phyloP scores from a whole-genome alignment of 2,888 invertebrate genomes.

The Nymphalis polychloros region DNA sequence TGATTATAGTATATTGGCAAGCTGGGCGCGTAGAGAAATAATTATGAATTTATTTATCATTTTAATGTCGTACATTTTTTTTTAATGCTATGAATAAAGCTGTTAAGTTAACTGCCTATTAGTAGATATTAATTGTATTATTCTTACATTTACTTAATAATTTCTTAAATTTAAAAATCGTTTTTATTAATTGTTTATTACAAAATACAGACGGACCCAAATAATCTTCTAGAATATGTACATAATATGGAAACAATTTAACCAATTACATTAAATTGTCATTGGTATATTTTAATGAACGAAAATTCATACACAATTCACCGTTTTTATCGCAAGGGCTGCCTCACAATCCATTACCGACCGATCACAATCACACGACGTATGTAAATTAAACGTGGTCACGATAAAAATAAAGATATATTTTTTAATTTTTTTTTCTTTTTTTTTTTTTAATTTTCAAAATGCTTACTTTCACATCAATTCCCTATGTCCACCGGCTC shows the following conservation, averaged over 20 bases:
- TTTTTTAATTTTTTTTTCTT: constrained; percentile 34
- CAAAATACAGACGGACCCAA: too few relatives aligned
- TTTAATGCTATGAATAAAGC: not conserved
- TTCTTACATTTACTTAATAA: too few relatives aligned
- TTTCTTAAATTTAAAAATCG: too few relatives aligned
- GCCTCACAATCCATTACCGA: constrained; percentile 37
- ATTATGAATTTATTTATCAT: constrained; percentile 10
- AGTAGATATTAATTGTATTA: too few relatives aligned
- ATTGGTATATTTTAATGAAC: not conserved
- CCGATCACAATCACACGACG: constrained; percentile 31
- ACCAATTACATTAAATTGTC: constrained; percentile 1
- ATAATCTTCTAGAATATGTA: not conserved
- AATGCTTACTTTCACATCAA: constrained; percentile 43
- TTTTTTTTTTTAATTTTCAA: constrained; percentile 27
- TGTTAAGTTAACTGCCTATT: not conserved
- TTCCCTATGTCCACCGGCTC: constrained; percentile 51
- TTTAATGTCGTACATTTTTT: not conserved
- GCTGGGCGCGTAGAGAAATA: not conserved
- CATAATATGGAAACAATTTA: not conserved
- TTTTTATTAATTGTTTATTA: too few relatives aligned
- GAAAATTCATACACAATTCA: constrained; percentile 4
- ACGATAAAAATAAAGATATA: constrained; percentile 39
- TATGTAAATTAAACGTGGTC: constrained; percentile 31
- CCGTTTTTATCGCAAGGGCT: constrained; percentile 11
- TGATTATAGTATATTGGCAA: not conserved